A percentile compares a stretch with the other conserved stretches of the same genome.
Evolutionary conservation across 2,888 invertebrate species (phyloP).

Genomic region (Drosophila greeni): DNA sequence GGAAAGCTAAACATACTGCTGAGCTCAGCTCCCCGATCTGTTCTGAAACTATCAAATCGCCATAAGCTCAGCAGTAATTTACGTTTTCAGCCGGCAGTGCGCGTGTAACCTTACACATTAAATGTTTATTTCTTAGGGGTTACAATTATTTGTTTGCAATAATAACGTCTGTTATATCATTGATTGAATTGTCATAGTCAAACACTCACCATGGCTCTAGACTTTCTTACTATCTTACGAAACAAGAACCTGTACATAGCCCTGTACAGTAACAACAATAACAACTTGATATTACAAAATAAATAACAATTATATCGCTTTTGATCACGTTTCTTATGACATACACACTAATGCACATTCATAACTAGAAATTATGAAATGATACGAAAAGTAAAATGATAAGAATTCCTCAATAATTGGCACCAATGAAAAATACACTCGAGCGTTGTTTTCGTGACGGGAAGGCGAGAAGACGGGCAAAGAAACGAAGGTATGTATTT

Average conservation of each 20-base stretch:
- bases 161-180: background rate
- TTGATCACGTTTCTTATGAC: conserved; percentile 18
- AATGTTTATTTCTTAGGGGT: background rate
- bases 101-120: background rate
- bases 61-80: background rate
- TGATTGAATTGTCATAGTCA: background rate
- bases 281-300: conserved; percentile 17
- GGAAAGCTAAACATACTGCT: background rate
- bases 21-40: background rate
- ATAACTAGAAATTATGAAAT: conserved; percentile 12
- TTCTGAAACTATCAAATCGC: background rate
- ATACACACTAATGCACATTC: conserved; percentile 1
- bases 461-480: background rate
- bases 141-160: background rate
- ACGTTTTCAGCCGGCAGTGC: background rate
- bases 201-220: conserved; percentile 60
- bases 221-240: conserved; percentile 57
- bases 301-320: conserved; percentile 20
- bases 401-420: conserved; percentile 28
- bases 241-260: conserved; percentile 60
- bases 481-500: conserved; percentile 19
- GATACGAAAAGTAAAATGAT: conserved; percentile 6
- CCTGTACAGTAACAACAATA: conserved; percentile 24
- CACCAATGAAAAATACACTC: conserved; percentile 19
- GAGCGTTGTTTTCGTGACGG: conserved; percentile 26